phyloP scores from a whole-genome alignment of 1,140 invertebrate species.

The Thrips palmi region DNA sequence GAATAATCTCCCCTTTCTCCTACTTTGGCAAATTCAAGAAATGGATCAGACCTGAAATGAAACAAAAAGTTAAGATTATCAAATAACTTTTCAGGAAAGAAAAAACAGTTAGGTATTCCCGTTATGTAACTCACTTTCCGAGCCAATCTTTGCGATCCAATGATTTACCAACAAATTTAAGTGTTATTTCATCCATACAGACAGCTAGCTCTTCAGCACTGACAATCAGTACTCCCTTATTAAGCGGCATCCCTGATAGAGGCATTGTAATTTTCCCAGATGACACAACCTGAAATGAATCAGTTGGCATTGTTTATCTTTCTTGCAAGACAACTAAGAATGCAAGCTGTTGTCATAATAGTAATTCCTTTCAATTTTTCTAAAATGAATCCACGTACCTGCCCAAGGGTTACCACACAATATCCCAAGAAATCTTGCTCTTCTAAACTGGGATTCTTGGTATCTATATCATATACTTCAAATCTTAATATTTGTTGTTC shows the following conservation, averaged over 20 bases:
- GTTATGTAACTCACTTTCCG: conserved; percentile 23
- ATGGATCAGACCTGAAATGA: conserved; percentile 26
- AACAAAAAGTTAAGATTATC: conserved; percentile 10
- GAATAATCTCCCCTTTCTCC: conserved; percentile 24
- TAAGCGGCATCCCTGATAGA: conserved; percentile 12
- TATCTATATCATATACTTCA: conserved; percentile 34
- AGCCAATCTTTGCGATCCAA: conserved; percentile 28
- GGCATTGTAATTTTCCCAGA: conserved; percentile 18
- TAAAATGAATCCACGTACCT: conserved; percentile 13
- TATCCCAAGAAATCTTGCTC: conserved; percentile 36
- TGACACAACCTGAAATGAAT: conserved; percentile 19
- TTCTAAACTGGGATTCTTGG: conserved; percentile 21
- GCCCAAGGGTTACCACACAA: conserved; percentile 29
- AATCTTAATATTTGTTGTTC: conserved; percentile 29
- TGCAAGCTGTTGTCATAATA: neutral
- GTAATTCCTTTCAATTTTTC: neutral
- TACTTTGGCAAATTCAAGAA: conserved; percentile 29
- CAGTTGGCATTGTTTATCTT: too few species aligned
- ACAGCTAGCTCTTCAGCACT: conserved; percentile 30
- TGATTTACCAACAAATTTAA: conserved; percentile 21
- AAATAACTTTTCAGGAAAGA: neutral
- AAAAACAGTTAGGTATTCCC: neutral
- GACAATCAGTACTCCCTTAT: conserved; percentile 24
- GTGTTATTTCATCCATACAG: conserved; percentile 29
- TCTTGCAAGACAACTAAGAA: too few species aligned